phyloP scores from a whole-genome alignment of 2,888 invertebrate species.

The Rotaria macrura region DNA sequence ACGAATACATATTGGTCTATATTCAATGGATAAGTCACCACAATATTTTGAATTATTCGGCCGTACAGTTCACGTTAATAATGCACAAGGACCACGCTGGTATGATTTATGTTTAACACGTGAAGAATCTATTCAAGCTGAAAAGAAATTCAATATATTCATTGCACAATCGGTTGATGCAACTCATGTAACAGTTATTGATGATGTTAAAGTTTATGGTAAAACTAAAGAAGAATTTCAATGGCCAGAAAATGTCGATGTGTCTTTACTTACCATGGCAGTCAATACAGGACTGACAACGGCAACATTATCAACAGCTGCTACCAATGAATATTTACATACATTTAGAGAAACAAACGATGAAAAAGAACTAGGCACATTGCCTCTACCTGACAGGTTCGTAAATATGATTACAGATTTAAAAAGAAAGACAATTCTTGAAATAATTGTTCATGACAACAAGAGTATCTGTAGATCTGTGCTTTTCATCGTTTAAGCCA shows the following conservation, averaged over 20 bases:
- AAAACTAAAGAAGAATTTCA: constrained; percentile 88
- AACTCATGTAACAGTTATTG: constrained; percentile 78
- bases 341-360: constrained; percentile 22
- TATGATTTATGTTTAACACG: constrained; percentile 84
- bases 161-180: constrained; percentile 52
- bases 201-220: constrained; percentile 84
- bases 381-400: not conserved
- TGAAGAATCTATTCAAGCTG: constrained; percentile 80
- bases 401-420: not conserved
- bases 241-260: constrained; percentile 72
- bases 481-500: no score
- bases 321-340: not conserved
- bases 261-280: constrained; percentile 39
- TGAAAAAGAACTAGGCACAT: constrained; percentile 17
- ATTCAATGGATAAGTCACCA: constrained; percentile 68
- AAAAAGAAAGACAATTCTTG: not conserved
- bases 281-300: constrained; percentile 60
- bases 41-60: constrained; percentile 52
- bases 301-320: not conserved
- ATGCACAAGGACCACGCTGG: constrained; percentile 61
- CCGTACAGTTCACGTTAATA: constrained; percentile 40
- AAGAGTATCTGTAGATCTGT: no score
- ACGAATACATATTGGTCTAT: constrained; percentile 71
- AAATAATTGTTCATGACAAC: no score
- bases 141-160: constrained; percentile 66